These are phyloP conservation scores for Cetoscarus ocellatus DNA, from an alignment of 2,797 vertebrate species.

Conservation along the genomic window DNA sequence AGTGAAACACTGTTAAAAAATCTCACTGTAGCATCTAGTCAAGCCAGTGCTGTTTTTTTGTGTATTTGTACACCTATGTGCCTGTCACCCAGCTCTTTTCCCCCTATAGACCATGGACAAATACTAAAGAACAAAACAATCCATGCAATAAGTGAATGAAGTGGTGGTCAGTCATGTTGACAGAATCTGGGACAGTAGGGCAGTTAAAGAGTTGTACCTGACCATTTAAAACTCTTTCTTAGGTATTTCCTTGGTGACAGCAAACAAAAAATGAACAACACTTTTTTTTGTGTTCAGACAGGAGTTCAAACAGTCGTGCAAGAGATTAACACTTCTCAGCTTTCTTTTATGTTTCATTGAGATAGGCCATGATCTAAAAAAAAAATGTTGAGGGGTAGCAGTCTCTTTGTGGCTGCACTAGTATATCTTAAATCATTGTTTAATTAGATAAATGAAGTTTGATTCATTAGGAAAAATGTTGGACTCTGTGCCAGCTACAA, in stretches of 20 bases:
- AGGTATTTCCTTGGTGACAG: conserved; percentile 57
- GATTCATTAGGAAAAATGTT: neutral
- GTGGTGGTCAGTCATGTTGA: conserved; percentile 49
- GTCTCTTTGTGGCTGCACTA: neutral
- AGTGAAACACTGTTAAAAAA: no score
- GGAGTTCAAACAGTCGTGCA: conserved; percentile 13
- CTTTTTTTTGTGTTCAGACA: conserved; percentile 26
- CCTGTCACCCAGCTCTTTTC: conserved; percentile 46
- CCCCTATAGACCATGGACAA: conserved; percentile 53
- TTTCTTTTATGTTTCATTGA: conserved; percentile 2
- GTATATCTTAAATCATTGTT: no score
- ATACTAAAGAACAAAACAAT: conserved; percentile 39
- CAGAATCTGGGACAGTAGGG: conserved; percentile 39
- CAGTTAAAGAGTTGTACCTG: conserved; percentile 48
- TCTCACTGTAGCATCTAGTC: no score
- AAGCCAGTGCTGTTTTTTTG: no score
- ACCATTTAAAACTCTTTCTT: conserved; percentile 39
- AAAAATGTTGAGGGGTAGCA: conserved; percentile 2
- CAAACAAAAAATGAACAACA: conserved; percentile 43
- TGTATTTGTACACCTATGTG: conserved; percentile 16
- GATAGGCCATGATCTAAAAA: neutral
- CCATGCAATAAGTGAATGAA: conserved; percentile 19
- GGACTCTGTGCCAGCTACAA: conserved; percentile 2
- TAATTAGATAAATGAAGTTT: neutral
- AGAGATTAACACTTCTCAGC: neutral